Conservation (phyloP, 2,888 invertebrate genomes). For the Ornithoptera priamus region DNA sequence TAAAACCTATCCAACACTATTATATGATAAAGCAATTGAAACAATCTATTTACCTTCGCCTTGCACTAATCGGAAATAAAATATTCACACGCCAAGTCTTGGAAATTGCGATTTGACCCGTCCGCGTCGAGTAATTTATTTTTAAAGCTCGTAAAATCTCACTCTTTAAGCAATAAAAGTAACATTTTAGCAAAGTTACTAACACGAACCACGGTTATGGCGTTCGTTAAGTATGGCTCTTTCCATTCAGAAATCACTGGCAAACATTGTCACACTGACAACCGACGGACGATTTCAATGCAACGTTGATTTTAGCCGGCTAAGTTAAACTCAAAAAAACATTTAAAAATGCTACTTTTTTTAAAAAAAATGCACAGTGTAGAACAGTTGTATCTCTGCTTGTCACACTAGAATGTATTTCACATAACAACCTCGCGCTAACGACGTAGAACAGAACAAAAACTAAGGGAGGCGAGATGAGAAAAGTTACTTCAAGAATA, state of each 20-base stretch:
- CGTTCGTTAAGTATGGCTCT: slow-evolving; percentile 55
- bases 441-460: slow-evolving; percentile 55
- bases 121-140: slow-evolving; percentile 70
- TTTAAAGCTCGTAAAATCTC: slow-evolving; percentile 77
- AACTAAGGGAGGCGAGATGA: slow-evolving; percentile 70
- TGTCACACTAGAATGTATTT: slow-evolving; percentile 68
- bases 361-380: slow-evolving; percentile 59
- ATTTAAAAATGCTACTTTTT: slow-evolving; percentile 43
- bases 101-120: slow-evolving; percentile 60
- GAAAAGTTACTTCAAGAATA: slow-evolving; percentile 79
- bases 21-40: slow-evolving; percentile 46
- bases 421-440: slow-evolving; percentile 64
- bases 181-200: slow-evolving; percentile 71
- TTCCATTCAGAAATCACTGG: slow-evolving; percentile 60
- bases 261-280: slow-evolving; percentile 65
- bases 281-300: slow-evolving; percentile 52
- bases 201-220: slow-evolving; percentile 56
- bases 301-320: slow-evolving; percentile 45
- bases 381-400: slow-evolving; percentile 59
- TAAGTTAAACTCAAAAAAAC: slow-evolving; percentile 37
- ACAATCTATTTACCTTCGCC: slow-evolving; percentile 58
- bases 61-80: slow-evolving; percentile 60
- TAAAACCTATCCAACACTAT: slow-evolving; percentile 29
- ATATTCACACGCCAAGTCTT: slow-evolving; percentile 65
- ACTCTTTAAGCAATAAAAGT: slow-evolving; percentile 74